These are phyloP conservation scores for Crenichthys baileyi DNA, from an alignment of 2,797 vertebrate genomes.

Conservation along the genomic window DNA sequence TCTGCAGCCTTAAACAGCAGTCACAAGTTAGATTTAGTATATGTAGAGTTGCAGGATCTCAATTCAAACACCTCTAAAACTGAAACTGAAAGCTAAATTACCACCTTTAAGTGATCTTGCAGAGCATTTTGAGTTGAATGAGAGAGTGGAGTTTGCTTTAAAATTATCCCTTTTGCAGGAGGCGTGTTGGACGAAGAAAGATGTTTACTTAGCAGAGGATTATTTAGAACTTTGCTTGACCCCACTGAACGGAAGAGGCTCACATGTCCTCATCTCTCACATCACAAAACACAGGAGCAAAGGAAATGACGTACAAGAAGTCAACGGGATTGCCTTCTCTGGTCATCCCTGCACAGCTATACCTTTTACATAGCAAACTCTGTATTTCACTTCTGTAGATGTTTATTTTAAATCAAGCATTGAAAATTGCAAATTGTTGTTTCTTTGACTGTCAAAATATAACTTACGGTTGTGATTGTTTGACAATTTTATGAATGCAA, in stretches of 20 bases:
- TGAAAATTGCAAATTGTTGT: background rate
- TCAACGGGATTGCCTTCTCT: background rate
- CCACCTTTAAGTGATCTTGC: background rate
- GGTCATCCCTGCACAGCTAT: background rate
- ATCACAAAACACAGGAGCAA: constrained; percentile 4
- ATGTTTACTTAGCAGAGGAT: constrained; percentile 3
- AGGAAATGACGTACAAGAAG: background rate
- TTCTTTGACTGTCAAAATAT: background rate
- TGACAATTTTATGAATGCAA: too few species aligned
- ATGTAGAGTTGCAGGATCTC: background rate
- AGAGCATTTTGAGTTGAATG: background rate
- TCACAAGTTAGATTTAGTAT: background rate
- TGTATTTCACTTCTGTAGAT: background rate
- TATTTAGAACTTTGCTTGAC: constrained; percentile 8
- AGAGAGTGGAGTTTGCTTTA: background rate
- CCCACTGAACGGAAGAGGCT: background rate
- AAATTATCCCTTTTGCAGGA: constrained; percentile 6
- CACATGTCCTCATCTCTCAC: constrained; percentile 8
- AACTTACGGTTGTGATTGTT: too few species aligned
- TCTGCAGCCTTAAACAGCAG: background rate
- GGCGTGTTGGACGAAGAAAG: constrained; percentile 4
- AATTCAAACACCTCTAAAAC: background rate
- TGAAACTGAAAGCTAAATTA: background rate
- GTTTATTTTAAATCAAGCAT: background rate
- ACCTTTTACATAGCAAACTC: background rate